A percentile compares a stretch with the other conserved stretches of the same genome.
These are phyloP conservation scores for Sitta carolinensis DNA, from an alignment of 2,797 vertebrate genomes.

Conservation along the genomic window DNA sequence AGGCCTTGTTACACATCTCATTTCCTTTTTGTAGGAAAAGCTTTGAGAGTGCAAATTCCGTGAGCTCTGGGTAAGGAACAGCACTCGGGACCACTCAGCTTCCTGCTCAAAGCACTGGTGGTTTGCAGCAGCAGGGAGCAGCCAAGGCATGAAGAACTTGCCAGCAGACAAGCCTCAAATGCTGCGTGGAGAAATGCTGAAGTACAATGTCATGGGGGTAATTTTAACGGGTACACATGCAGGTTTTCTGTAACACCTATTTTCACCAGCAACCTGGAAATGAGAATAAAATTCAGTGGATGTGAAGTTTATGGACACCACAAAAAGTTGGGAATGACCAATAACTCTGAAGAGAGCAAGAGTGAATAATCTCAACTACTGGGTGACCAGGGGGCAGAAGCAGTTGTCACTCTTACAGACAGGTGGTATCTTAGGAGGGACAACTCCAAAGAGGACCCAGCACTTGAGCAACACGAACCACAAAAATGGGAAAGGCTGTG, in stretches of 20 bases:
- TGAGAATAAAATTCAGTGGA: not conserved
- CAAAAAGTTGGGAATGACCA: not conserved
- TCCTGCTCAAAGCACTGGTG: not conserved
- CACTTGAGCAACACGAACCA: not conserved
- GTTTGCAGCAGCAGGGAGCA: not conserved
- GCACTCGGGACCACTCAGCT: not conserved
- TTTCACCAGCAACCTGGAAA: not conserved
- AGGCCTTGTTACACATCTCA: not conserved
- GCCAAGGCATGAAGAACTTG: rapidly evolving
- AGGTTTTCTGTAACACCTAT: not conserved
- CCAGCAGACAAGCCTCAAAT: not conserved
- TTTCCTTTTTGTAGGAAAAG: not conserved
- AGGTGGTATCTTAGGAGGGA: not conserved
- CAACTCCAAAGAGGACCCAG: not conserved
- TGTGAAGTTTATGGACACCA: not conserved
- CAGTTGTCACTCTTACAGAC: not conserved
- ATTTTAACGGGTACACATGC: not conserved
- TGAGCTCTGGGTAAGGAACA: not conserved
- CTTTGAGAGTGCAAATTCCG: not conserved
- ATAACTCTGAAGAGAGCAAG: not conserved
- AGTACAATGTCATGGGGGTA: rapidly evolving
- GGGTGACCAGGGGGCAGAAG: not conserved
- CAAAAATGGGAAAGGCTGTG: not conserved
- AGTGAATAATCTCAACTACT: not conserved
- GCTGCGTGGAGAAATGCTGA: not conserved